Evolutionary conservation across 1,140 invertebrate genomes (phyloP).

Genomic region (Lepidostoma basale): DNA sequence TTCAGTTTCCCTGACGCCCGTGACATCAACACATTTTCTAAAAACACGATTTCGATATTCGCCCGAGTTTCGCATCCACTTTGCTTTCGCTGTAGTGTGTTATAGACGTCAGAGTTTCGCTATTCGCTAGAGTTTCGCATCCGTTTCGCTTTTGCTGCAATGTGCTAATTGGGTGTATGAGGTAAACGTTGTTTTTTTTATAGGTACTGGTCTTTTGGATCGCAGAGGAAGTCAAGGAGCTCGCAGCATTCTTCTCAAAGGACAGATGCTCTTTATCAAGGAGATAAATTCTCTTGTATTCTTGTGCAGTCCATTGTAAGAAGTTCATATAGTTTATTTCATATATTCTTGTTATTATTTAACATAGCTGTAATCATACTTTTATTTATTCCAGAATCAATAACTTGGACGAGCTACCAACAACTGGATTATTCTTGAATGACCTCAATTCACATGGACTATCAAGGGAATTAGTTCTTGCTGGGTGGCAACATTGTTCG

Average conservation of each 20-base stretch:
- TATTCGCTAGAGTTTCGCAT: no score
- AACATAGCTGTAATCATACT: background rate
- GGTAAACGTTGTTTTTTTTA: background rate
- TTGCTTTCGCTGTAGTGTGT: no score
- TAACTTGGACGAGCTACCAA: constrained; percentile 79
- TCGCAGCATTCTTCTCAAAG: constrained; percentile 75
- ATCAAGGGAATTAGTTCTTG: constrained; percentile 82
- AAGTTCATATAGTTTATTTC: constrained; percentile 36
- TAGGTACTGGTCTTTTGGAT: constrained; percentile 50
- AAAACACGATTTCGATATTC: no score
- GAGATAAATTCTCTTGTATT: constrained; percentile 82
- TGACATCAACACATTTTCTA: no score
- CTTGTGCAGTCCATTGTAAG: constrained; percentile 84
- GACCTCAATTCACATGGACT: constrained; percentile 87
- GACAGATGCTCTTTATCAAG: constrained; percentile 83
- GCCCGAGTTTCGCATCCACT: no score
- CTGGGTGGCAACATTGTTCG: constrained; percentile 87
- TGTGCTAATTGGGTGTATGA: no score
- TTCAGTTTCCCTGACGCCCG: no score
- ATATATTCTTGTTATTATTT: background rate
- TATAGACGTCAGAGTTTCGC: no score
- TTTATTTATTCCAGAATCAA: constrained; percentile 69
- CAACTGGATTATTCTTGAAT: constrained; percentile 80
- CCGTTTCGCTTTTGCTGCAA: no score
- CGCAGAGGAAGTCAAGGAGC: constrained; percentile 72